Conservation (phyloP, 2,113 vertebrate species). For the Triplophysa tibetana region DNA sequence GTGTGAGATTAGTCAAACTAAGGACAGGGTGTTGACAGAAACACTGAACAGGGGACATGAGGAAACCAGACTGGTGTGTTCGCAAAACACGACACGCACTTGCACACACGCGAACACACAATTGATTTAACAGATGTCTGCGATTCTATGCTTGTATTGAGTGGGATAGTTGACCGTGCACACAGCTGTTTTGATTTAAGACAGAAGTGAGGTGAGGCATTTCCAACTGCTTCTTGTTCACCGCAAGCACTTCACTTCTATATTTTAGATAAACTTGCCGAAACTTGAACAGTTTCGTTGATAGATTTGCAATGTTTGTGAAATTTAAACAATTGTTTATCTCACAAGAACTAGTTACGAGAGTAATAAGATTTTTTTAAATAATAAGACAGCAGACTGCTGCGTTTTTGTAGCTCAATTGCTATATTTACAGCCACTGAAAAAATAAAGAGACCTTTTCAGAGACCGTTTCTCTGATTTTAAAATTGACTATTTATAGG, state of each 20-base stretch:
- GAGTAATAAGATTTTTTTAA: no score
- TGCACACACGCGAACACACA: not conserved
- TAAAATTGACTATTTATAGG: no score
- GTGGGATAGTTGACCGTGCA: not conserved
- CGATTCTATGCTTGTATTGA: conserved; percentile 15
- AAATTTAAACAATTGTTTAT: not conserved
- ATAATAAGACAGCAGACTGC: not conserved
- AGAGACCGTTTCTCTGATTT: no score
- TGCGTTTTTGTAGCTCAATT: no score
- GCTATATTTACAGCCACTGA: no score
- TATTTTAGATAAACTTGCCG: not conserved
- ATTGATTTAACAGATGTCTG: conserved; percentile 20
- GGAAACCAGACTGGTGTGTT: conserved; percentile 30
- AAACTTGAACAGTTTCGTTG: not conserved
- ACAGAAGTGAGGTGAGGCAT: not conserved
- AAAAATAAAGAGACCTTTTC: no score
- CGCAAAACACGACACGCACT: not conserved
- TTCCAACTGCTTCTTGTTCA: conserved; percentile 13
- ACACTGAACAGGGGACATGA: not conserved
- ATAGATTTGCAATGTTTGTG: not conserved
- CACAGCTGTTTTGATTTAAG: not conserved
- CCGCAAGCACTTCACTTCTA: not conserved
- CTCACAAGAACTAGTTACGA: not conserved
- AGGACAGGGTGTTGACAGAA: conserved; percentile 18
- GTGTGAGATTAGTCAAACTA: conserved; percentile 6